Percentiles rank a stretch among this genome's conserved stretches.
Evolutionary conservation across 2,113 vertebrate genomes (phyloP).

Genomic region (Megatriorchis doriae): DNA sequence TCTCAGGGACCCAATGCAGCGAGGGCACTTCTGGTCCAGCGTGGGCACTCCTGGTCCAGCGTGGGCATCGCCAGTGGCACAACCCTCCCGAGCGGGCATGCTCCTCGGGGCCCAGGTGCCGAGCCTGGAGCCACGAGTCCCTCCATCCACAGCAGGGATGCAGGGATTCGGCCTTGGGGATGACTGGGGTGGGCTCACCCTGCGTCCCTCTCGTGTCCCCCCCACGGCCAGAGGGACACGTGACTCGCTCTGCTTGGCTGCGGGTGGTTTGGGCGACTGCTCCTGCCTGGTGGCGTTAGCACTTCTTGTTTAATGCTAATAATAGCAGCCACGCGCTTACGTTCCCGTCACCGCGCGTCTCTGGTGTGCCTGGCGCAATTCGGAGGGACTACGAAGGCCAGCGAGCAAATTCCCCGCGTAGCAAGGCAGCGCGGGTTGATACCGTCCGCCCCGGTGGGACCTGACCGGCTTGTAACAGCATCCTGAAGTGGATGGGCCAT

Average conservation of each 20-base stretch:
- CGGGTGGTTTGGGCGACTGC: neutral
- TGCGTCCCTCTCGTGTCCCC: neutral
- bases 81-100: rapidly evolving
- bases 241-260: neutral
- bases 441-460: rapidly evolving
- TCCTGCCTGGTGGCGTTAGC: neutral
- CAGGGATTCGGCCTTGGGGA: neutral
- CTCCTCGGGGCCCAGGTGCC: neutral
- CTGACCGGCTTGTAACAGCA: neutral
- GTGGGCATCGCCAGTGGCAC: neutral
- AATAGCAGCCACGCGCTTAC: neutral
- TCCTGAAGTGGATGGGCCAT: rapidly evolving
- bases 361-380: neutral
- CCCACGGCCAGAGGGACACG: rapidly evolving
- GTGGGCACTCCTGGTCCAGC: neutral
- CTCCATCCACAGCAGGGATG: rapidly evolving
- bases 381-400: neutral
- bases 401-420: rapidly evolving
- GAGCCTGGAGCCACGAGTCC: neutral
- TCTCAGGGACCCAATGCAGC: rapidly evolving
- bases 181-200: neutral
- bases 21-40: neutral
- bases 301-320: neutral
- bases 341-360: neutral
- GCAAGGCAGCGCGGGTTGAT: rapidly evolving